Conservation (phyloP, 2,888 invertebrate genomes). For the Eupithecia abbreviata region DNA sequence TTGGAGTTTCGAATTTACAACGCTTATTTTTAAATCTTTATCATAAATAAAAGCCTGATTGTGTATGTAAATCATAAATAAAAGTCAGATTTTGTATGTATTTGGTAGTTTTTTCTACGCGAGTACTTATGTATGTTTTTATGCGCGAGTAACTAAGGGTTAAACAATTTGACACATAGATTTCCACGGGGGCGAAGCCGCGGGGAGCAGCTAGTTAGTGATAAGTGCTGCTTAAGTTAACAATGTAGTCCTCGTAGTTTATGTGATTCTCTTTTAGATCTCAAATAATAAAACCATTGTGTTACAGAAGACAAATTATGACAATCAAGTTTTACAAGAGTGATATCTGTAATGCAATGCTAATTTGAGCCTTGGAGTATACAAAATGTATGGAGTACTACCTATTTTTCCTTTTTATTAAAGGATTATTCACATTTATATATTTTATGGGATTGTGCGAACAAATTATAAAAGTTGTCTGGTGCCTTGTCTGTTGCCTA, state of each 20-base stretch:
- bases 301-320: background rate
- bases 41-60: too few relatives aligned
- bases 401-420: background rate
- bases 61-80: too few relatives aligned
- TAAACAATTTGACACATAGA: too few relatives aligned
- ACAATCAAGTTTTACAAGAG: background rate
- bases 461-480: background rate
- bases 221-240: background rate
- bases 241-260: background rate
- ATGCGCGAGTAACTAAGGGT: too few relatives aligned
- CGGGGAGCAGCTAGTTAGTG: too few relatives aligned
- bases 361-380: background rate
- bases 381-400: background rate
- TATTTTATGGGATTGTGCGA: too few relatives aligned
- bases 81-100: too few relatives aligned
- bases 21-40: too few relatives aligned
- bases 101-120: too few relatives aligned
- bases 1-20: too few relatives aligned
- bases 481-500: background rate
- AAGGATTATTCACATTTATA: background rate
- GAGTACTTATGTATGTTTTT: too few relatives aligned
- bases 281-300: constrained; percentile 4
- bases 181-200: too few relatives aligned
- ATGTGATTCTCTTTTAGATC: background rate
- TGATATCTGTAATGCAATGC: background rate